These are phyloP conservation scores for Leptopilina drosophilae DNA, from an alignment of 2,888 invertebrate genomes.

Conservation along the genomic window DNA sequence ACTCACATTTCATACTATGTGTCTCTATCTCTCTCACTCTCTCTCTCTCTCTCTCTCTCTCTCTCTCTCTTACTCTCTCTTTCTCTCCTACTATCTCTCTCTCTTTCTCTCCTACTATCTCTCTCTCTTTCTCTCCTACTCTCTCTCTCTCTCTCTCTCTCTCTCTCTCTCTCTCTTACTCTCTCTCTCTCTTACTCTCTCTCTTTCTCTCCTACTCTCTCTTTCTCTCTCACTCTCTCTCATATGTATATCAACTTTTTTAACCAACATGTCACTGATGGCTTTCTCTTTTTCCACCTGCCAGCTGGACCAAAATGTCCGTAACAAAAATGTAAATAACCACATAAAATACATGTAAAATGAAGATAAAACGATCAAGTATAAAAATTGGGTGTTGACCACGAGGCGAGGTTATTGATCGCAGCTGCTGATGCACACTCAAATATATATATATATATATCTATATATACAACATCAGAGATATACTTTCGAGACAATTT, in stretches of 20 bases:
- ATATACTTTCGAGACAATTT: too few species aligned
- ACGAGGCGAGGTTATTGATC: constrained; percentile 24
- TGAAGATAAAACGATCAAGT: background rate
- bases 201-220: too few species aligned
- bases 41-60: background rate
- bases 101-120: too few species aligned
- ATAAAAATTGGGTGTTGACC: constrained; percentile 20
- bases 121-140: background rate
- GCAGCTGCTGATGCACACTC: constrained; percentile 25
- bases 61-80: too few species aligned
- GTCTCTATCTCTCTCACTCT: too few species aligned
- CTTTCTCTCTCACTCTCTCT: background rate
- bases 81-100: background rate
- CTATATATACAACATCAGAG: too few species aligned
- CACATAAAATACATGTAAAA: constrained; percentile 12
- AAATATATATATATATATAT: background rate
- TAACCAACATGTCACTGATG: constrained; percentile 11
- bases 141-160: too few species aligned
- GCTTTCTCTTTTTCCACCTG: constrained; percentile 34
- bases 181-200: too few species aligned
- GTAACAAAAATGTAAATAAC: constrained; percentile 26
- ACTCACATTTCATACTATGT: too few species aligned
- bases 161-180: background rate
- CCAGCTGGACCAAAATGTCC: constrained; percentile 15
- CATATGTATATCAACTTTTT: background rate